Conservation (phyloP, 2,888 invertebrate genomes). For the Melinopterus prodromus region DNA sequence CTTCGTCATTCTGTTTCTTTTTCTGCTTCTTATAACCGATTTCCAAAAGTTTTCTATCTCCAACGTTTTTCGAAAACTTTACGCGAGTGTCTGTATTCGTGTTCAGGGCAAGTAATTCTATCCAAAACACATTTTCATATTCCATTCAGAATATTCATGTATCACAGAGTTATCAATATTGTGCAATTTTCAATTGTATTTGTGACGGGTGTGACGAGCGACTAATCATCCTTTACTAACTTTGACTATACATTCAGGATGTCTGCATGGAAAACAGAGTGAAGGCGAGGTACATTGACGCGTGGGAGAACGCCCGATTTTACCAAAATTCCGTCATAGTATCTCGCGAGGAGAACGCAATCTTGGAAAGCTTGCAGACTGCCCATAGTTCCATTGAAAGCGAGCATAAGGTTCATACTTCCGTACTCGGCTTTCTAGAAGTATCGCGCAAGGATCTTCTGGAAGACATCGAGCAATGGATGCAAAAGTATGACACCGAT, state of each 20-base stretch:
- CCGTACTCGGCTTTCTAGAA: slow-evolving; percentile 52
- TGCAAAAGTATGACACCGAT: slow-evolving; percentile 52
- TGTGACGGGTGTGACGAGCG: too few species aligned
- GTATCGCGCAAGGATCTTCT: slow-evolving; percentile 50
- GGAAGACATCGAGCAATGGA: slow-evolving; percentile 47
- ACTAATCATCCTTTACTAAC: too few species aligned
- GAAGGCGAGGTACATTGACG: slow-evolving; percentile 50
- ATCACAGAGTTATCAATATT: too few species aligned
- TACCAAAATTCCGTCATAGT: slow-evolving; percentile 55
- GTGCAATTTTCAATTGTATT: too few species aligned
- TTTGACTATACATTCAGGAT: slow-evolving; percentile 46
- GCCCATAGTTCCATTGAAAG: slow-evolving; percentile 51
- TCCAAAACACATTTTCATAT: too few species aligned
- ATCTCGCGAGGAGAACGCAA: slow-evolving; percentile 51
- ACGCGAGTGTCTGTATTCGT: too few species aligned
- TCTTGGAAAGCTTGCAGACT: slow-evolving; percentile 48
- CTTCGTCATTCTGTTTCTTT: too few species aligned
- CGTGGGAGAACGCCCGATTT: slow-evolving; percentile 57
- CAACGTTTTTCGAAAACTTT: too few species aligned
- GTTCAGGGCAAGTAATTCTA: too few species aligned
- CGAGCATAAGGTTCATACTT: slow-evolving; percentile 46
- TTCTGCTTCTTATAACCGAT: too few species aligned
- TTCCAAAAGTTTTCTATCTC: too few species aligned
- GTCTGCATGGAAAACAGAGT: slow-evolving; percentile 48
- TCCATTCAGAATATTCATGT: too few species aligned